Evolutionary conservation across 2,888 invertebrate species (phyloP), one percentile per base, ranked within the genome.

Genomic region (Volucella inflata): DNA sequence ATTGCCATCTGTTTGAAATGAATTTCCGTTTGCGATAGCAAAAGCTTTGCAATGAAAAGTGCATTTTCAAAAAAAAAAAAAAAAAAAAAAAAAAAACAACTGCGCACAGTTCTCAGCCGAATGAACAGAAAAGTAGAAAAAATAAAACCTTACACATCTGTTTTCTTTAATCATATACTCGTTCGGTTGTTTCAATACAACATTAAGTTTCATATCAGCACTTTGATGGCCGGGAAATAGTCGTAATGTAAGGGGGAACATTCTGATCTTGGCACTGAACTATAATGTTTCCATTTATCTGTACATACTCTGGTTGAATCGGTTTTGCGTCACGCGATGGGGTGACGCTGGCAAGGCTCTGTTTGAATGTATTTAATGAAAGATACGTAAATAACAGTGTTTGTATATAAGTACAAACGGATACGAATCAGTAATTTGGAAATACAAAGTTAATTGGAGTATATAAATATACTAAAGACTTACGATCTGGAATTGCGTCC

Each of bases 181-280:
- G 12, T 21, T 44, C 1, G 2, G 14, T 12, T 57, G 14, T 10
- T 57, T 40, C 38, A 40, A 8, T 57, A 16, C 40, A 57, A 6
- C n/a, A 21, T 1, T 2, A 30, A 30, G 6, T 30, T 30, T 30
- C 30, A 30, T 30, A 30, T 30, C 30, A 30, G 30, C 30, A 6
- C 30, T 30, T 30, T 30, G 30, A 30, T 30, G 30, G 30, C 0
- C 30, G 30, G 30, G 6, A 30, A 30, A 30, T 30, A 6, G 6
- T 6, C 11, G n/a, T 12, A 44, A 44, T 44, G 6, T 12, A 21
- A 16, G 8, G 16, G 16, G 42, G 17, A 38, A 10, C 4, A 9
- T 17, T 12, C 21, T 14, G 60, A 55, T 68, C 55, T 68, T 68
- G 55, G 67, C 55, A 55, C 30, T 68, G 67, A 55, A 68, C 21